Evolutionary conservation across 1,140 invertebrate species (phyloP).

Genomic region (Achroia grisella): DNA sequence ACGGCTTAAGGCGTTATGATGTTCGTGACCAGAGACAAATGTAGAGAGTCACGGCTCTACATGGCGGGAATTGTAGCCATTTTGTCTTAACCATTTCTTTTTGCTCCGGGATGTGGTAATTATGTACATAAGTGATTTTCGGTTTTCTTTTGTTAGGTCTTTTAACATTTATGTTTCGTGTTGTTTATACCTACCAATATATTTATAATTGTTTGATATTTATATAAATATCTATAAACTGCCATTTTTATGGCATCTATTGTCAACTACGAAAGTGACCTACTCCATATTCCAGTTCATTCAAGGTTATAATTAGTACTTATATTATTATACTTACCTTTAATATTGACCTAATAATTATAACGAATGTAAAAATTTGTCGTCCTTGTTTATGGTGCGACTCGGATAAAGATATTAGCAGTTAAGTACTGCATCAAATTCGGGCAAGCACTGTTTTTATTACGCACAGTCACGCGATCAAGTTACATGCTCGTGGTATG

Average conservation of each 20-base stretch:
- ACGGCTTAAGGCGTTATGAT: slow-evolving; percentile 30
- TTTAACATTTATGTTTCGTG: slow-evolving; percentile 5
- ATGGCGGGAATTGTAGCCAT: slow-evolving; percentile 11
- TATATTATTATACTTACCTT: too few relatives aligned
- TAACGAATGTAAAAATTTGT: slow-evolving; percentile 15
- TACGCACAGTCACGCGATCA: slow-evolving; percentile 38
- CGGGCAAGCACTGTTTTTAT: slow-evolving; percentile 38
- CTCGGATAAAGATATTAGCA: slow-evolving; percentile 48
- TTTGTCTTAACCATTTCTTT: slow-evolving; percentile 12
- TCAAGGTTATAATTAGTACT: too few relatives aligned
- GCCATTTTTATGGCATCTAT: too few relatives aligned
- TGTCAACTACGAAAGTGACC: too few relatives aligned
- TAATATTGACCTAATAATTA: too few relatives aligned
- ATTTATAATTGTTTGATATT: too few relatives aligned
- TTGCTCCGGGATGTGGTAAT: background rate
- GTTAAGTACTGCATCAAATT: slow-evolving; percentile 55
- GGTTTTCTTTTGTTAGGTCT: too few relatives aligned
- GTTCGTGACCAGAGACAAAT: slow-evolving; percentile 50
- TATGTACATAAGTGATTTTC: background rate
- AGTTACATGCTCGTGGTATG: slow-evolving; percentile 44
- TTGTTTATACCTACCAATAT: slow-evolving; percentile 3
- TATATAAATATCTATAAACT: too few relatives aligned
- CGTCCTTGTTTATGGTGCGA: slow-evolving; percentile 32
- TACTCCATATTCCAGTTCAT: too few relatives aligned
- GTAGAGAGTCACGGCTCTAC: slow-evolving; percentile 19